Evolutionary conservation across 2,113 vertebrate species (phyloP), one percentile per base, ranked within the genome.

Genomic region (Ariopsis seemanni): DNA sequence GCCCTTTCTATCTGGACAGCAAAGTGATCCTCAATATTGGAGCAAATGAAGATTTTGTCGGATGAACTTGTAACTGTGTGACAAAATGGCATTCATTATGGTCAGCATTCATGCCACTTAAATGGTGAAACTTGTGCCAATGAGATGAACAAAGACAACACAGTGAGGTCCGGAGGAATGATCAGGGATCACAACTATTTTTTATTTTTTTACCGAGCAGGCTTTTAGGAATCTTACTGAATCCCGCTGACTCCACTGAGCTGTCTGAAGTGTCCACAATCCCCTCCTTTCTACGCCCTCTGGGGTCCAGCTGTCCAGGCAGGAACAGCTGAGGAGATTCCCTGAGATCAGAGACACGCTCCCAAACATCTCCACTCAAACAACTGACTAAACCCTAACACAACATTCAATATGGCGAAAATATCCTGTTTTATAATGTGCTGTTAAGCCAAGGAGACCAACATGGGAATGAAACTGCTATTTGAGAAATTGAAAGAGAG

Each of bases 221-320:
- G 57, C 84, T 88, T 90, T 69, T 69, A 84, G 27, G 53, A 79
- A 72, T 60, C 22, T 74, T 17, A 5, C 55, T 86, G 89, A 86
- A 30, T 78, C 89, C 86, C 27, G 27, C 84, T 88, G 85, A 84
- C 87, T 90, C 65, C 60, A 86, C 80, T 83, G 84, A 85, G 67
- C 82, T 80, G 85, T 87, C 82, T 84, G 88, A 55, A 85, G 77
- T 65, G 30, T 57, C 86, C 85, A 71, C 53, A 60, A 34, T 72
- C 18, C 67, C 78, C 69, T 22, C 27, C 81, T 80, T 60, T 15
- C 20, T 42, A 12, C 14, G 42, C 52, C 63, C 57, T 67, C 88
- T 83, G 85, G 69, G 69, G 79, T 87, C 86, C 92, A 92, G 92
- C 92, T 94, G 92, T 92, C 91, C 67, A 27, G 22, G 75, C 69